phyloP scores from a whole-genome alignment of 92 coral and sea anemone species.

The Phenganax subtilis region DNA sequence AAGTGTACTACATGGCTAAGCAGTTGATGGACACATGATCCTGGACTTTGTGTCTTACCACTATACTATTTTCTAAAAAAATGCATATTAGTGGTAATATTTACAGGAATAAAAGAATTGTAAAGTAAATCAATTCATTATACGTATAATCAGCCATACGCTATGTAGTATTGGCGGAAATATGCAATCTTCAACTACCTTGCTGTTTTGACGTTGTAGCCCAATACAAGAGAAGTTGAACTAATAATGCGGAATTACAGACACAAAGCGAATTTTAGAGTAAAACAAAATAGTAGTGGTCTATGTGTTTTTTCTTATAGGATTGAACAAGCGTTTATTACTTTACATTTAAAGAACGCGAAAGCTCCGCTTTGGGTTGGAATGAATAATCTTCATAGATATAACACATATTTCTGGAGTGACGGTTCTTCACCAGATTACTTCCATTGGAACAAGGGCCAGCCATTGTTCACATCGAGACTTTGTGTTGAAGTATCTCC shows the following conservation, averaged over 20 bases:
- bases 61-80: neutral
- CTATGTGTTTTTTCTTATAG: slow-evolving; percentile 32
- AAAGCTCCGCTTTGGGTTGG: slow-evolving; percentile 72
- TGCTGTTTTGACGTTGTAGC: too few species aligned
- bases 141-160: too few species aligned
- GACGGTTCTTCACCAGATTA: slow-evolving; percentile 56
- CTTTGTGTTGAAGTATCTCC: slow-evolving; percentile 65
- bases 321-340: slow-evolving; percentile 81
- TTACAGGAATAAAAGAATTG: too few species aligned
- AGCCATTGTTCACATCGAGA: slow-evolving; percentile 48
- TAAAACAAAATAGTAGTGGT: neutral
- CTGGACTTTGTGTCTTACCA: neutral
- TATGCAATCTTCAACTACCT: too few species aligned
- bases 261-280: too few species aligned
- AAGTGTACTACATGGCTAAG: slow-evolving; percentile 29
- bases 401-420: slow-evolving; percentile 59
- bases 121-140: too few species aligned
- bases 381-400: slow-evolving; percentile 57
- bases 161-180: too few species aligned
- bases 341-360: slow-evolving; percentile 39
- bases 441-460: slow-evolving; percentile 69
- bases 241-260: too few species aligned
- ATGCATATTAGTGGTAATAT: too few species aligned
- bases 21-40: neutral
- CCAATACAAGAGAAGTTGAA: too few species aligned